Base-by-base conservation (phyloP, 1,140 invertebrate species). In the Bradynema listronoti region DNA sequence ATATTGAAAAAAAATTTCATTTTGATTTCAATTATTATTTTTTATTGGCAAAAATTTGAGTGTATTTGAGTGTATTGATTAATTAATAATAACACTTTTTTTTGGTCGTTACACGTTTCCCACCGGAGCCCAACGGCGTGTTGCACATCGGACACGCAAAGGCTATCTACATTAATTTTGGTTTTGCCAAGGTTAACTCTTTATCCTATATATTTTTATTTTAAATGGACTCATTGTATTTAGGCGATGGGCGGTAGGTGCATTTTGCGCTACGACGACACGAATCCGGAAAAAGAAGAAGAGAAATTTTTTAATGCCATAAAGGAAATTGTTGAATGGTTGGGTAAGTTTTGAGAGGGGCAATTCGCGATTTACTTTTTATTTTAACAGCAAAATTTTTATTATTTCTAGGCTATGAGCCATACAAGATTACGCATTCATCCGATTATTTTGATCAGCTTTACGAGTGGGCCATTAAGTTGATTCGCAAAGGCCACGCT, bases 101-200 rank as follows among this genome's bases (percentile, higher is more conserved):
- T 60, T 61, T 84, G 83, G 88, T 92, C 6, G 81, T 86, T 43
- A 97, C 94, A 0, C 83, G 95, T 77, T 99, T 99, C 81, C 95
- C 95, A 22, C 95, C 95, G 9, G 95, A 99, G 80, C 95, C 95
- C 1, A 99, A 99, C 84, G 95, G 95, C 33, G 95, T 99, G 81
- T 82, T 99, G 2, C 95, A 99, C 77, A 94, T 99, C 74, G 94
- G 95, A 0, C 95, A 99, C 83, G 95, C 94, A 3, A 99, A 99
- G 82, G 94, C 95, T 9, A 98, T 99, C 63, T 98, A 98, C 80
- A 98, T 99, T 27, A 97, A 99, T 82, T 99, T 99, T 84, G 94
- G 92, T 36, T 97, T 94, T 84, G 95, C 95, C 16, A 87, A 86
- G 69, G 82, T 81, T 24, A 24, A 47, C 11, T 39, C 19, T 39